Evolutionary conservation across 2,113 vertebrate species (phyloP).

Genomic region (cattle (Bos taurus)): DNA sequence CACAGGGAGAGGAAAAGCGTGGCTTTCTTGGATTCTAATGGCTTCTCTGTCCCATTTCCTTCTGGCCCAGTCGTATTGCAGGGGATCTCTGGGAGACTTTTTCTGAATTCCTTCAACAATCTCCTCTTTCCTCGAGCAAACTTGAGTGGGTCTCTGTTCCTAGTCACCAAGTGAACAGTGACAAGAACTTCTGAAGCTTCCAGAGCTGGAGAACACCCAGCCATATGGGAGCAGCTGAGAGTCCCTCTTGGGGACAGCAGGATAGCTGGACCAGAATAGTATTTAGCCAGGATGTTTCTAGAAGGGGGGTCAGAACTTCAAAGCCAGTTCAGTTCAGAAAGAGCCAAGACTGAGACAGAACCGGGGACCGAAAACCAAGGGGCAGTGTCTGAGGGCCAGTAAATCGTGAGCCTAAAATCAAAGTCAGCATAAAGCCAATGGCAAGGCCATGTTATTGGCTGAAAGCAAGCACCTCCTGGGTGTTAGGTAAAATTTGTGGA

Average conservation of each 20-base stretch:
- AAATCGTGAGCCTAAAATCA: not conserved
- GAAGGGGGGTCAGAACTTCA: not conserved
- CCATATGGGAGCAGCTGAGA: not conserved
- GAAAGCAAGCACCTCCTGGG: not conserved
- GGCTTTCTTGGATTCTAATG: not conserved
- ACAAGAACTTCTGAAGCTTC: not conserved
- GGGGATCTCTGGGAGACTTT: not conserved
- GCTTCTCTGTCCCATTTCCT: not conserved
- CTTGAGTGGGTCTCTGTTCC: not conserved
- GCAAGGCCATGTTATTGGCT: not conserved
- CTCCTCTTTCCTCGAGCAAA: not conserved
- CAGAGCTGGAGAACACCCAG: not conserved
- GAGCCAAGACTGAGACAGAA: not conserved
- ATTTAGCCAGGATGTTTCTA: not conserved
- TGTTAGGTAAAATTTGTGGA: not conserved
- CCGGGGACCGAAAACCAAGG: not conserved
- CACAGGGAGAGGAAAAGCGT: not conserved
- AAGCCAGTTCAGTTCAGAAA: not conserved
- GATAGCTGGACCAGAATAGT: not conserved
- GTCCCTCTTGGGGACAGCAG: not conserved
- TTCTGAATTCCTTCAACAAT: not conserved
- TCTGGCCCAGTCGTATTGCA: not conserved
- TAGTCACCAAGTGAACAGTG: not conserved
- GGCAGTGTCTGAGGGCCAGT: not conserved
- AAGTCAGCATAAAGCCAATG: not conserved